Conservation (phyloP, 23 tunicate species). For the Phallusia fumigata region DNA sequence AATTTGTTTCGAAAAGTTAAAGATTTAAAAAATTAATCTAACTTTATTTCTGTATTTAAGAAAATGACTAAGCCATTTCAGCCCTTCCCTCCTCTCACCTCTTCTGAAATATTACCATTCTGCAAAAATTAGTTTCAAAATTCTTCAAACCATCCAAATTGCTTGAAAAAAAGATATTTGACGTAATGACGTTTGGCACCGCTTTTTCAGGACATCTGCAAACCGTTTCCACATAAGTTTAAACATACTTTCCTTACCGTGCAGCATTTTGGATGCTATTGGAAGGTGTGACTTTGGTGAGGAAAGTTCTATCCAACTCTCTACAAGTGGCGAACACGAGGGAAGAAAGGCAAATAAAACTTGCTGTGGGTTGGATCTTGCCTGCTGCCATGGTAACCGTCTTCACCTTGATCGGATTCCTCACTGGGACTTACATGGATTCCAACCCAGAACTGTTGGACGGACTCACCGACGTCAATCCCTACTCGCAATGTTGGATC, state of each 20-base stretch:
- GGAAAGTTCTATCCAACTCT: background rate
- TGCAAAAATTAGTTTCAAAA: too few relatives aligned
- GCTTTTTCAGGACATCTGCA: too few relatives aligned
- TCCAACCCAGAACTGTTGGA: background rate
- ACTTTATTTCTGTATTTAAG: too few relatives aligned
- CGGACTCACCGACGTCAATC: background rate
- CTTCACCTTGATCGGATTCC: background rate
- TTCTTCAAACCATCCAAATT: too few relatives aligned
- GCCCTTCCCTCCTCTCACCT: too few relatives aligned
- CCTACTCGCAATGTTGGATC: constrained; percentile 12
- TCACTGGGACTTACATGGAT: constrained; percentile 9
- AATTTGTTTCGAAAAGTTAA: too few relatives aligned
- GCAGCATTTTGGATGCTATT: background rate
- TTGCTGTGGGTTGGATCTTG: background rate
- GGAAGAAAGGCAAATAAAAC: background rate
- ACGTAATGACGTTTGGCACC: too few relatives aligned
- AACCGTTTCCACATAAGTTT: too few relatives aligned
- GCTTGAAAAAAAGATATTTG: too few relatives aligned
- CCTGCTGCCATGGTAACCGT: constrained; percentile 2
- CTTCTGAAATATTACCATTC: too few relatives aligned
- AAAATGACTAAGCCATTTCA: too few relatives aligned
- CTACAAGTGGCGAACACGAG: background rate
- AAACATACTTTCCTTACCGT: background rate
- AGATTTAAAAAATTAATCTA: too few relatives aligned
- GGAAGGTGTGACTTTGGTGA: background rate